Conservation (phyloP, 2,113 vertebrate genomes). For the Ciconia boyciana region DNA sequence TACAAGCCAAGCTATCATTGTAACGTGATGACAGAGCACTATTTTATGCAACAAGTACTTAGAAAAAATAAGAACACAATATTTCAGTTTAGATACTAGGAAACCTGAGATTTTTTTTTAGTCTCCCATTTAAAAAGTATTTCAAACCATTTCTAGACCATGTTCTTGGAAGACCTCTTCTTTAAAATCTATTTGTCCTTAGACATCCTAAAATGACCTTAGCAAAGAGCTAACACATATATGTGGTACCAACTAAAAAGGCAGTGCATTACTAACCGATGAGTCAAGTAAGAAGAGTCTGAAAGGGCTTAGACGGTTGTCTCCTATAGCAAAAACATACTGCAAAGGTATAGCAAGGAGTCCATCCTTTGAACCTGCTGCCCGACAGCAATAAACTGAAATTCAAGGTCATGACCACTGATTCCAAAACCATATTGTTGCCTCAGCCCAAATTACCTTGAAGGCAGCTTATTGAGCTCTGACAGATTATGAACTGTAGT, state of each 20-base stretch:
- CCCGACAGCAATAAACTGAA: not conserved
- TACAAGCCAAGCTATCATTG: not conserved
- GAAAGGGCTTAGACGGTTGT: not conserved
- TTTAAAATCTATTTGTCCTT: not conserved
- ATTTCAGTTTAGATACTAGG: not conserved
- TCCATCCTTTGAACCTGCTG: not conserved
- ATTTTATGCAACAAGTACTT: not conserved
- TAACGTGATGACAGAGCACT: rapidly evolving
- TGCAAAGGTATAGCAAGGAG: not conserved
- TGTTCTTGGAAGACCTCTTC: not conserved
- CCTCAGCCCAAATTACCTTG: not conserved
- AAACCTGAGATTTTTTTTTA: not conserved
- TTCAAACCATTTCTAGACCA: not conserved
- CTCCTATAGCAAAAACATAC: not conserved
- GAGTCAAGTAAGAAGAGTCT: not conserved
- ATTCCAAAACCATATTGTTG: not conserved
- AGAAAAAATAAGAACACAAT: not conserved
- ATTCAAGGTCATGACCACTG: not conserved
- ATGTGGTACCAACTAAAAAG: not conserved
- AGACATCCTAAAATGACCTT: not conserved
- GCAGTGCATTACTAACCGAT: not conserved
- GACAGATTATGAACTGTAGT: not conserved
- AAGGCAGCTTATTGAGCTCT: not conserved
- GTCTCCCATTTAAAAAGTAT: not conserved
- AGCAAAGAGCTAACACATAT: not conserved